These are phyloP conservation scores for Sicus ferrugineus DNA, from an alignment of 2,888 invertebrate genomes.

Conservation along the genomic window DNA sequence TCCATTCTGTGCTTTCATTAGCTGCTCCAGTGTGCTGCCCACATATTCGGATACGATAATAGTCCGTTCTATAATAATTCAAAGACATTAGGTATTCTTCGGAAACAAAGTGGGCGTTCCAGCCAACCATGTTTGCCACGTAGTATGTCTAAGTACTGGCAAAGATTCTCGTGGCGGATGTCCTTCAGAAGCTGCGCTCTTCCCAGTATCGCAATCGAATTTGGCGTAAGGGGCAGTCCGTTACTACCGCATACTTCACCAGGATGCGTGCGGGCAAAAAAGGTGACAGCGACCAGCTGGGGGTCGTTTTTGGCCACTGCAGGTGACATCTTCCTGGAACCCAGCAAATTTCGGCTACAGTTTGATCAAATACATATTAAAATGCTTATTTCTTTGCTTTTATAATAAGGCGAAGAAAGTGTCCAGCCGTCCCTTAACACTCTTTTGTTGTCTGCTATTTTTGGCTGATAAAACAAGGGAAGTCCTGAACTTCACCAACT, in stretches of 20 bases:
- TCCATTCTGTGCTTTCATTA: conserved; percentile 64
- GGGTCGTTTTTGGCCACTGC: conserved; percentile 39
- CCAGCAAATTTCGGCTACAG: too few species aligned
- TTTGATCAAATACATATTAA: background rate
- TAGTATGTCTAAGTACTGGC: conserved; percentile 89
- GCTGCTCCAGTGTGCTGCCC: conserved; percentile 72
- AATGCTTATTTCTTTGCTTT: too few species aligned
- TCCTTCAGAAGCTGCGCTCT: conserved; percentile 84
- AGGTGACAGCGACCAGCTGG: conserved; percentile 83
- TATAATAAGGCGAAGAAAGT: too few species aligned
- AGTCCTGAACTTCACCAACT: too few species aligned
- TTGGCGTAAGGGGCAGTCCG: conserved; percentile 94
- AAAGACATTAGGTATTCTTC: background rate
- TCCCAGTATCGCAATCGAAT: conserved; percentile 93
- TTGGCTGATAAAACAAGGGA: too few species aligned
- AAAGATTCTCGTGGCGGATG: conserved; percentile 81
- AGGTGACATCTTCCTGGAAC: conserved; percentile 19
- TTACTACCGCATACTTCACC: conserved; percentile 94
- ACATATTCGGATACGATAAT: conserved; percentile 84
- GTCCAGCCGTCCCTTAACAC: too few species aligned
- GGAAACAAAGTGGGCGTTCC: conserved; percentile 16
- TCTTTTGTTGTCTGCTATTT: too few species aligned
- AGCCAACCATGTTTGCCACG: conserved; percentile 90
- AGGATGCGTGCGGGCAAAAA: conserved; percentile 89
- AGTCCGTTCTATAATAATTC: conserved; percentile 71